Percentiles rank a stretch among this genome's conserved stretches.
Evolutionary conservation across 2,888 invertebrate genomes (phyloP).

Genomic region (Xanthorhoe designata): DNA sequence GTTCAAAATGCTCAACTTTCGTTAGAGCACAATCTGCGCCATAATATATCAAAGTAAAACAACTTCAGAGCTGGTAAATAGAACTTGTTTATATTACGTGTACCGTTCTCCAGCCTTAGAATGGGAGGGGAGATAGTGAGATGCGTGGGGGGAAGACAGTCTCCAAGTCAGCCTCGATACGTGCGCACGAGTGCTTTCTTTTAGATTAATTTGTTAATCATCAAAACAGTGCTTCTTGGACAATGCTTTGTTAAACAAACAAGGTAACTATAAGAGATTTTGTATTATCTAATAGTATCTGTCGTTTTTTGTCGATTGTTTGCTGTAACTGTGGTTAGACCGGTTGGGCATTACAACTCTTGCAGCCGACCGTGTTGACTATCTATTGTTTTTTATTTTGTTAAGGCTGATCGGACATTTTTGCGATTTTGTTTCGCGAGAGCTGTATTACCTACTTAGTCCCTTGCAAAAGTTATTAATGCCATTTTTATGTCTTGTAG

Average conservation of each 20-base stretch:
- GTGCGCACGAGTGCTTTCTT: constrained; percentile 40
- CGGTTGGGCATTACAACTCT: constrained; percentile 44
- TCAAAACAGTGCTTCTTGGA: constrained; percentile 28
- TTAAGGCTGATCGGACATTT: constrained; percentile 22
- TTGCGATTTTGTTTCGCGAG: constrained; percentile 15
- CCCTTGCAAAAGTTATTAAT: background rate
- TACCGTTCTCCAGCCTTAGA: constrained; percentile 19
- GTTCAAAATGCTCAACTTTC: background rate
- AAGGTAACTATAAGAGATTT: constrained; percentile 30
- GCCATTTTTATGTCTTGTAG: background rate
- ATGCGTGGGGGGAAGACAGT: constrained; percentile 31
- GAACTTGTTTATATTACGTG: constrained; percentile 16
- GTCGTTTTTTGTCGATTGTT: constrained; percentile 1
- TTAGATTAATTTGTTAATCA: constrained; percentile 34
- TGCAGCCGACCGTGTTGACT: constrained; percentile 41
- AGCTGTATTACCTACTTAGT: background rate
- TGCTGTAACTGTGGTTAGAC: constrained; percentile 33
- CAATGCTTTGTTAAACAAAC: constrained; percentile 31
- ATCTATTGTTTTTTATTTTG: constrained; percentile 39
- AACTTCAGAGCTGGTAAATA: background rate
- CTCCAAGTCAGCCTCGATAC: constrained; percentile 22
- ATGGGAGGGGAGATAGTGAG: constrained; percentile 5
- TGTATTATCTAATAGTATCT: background rate
- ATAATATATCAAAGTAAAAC: constrained; percentile 2
- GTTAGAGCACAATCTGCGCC: background rate